Percentiles rank a stretch among this genome's conserved stretches.
Evolutionary conservation across 2,888 invertebrate genomes (phyloP).

Genomic region (Crocallis elinguaria): DNA sequence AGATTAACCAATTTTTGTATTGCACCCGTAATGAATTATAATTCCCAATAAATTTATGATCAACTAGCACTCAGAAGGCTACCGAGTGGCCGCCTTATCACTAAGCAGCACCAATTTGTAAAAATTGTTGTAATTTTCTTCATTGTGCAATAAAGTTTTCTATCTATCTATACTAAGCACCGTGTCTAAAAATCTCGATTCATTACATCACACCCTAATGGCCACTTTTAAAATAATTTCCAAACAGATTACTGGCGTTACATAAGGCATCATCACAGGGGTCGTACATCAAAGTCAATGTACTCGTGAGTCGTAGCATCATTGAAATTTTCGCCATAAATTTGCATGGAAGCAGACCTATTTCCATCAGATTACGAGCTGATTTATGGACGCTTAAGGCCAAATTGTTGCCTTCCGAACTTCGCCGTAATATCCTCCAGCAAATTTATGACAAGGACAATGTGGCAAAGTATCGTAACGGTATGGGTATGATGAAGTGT

Average conservation of each 20-base stretch:
- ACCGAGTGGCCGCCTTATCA: too few relatives aligned
- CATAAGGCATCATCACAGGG: conserved; percentile 38
- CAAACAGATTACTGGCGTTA: conserved; percentile 44
- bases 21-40: too few relatives aligned
- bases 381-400: conserved; percentile 52
- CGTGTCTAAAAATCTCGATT: conserved; percentile 20
- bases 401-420: conserved; percentile 55
- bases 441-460: conserved; percentile 50
- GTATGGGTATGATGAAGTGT: conserved; percentile 54
- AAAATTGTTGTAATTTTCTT: too few relatives aligned
- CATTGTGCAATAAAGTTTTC: too few relatives aligned
- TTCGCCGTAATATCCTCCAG: conserved; percentile 44
- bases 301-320: conserved; percentile 38
- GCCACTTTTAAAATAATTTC: conserved; percentile 44
- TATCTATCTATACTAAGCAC: conserved; percentile 14
- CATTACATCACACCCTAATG: conserved; percentile 37
- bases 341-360: conserved; percentile 49
- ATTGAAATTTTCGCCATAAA: conserved; percentile 43
- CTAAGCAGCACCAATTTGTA: too few relatives aligned
- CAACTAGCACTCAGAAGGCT: too few relatives aligned
- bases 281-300: conserved; percentile 41
- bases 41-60: too few relatives aligned
- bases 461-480: conserved; percentile 42
- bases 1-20: too few relatives aligned
- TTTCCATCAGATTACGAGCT: conserved; percentile 71